Evolutionary conservation across 2,888 invertebrate genomes (phyloP), one percentile per base, ranked within the genome.

Genomic region (Gymnosoma rotundatum): DNA sequence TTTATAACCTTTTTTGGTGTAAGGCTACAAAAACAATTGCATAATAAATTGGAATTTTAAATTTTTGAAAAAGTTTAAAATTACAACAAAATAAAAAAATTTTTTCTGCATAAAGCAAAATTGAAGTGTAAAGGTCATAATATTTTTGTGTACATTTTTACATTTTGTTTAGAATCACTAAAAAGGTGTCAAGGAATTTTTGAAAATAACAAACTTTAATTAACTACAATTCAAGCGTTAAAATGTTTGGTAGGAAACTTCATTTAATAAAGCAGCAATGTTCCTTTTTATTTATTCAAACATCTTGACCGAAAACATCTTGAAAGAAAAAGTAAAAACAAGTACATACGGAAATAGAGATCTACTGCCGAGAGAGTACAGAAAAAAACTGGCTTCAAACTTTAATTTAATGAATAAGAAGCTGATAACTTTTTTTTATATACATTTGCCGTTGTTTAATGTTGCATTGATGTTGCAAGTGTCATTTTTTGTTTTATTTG

Each of bases 151-250:
- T 64, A 61, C 25, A 54, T 54, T 76, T 50, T 76, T 48, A 20
- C 20, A 20, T 54, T 60, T 70, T 56, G 54, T 70, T 70, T 16
- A 38, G 63, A 56, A 70, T 63, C 18, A 10, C 52, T 2, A 42
- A 70, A 25, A 78, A 70, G 70, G 78, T 78, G 78, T 78, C 78
- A 78, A 70, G 78, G 78, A 78, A 64, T 56, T 70, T 70, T 54
- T 20, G 6, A 60, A 38, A 2, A 66, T n/a, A 74, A 42, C 38
- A 63, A 60, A 20, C 7, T 18, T 1, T 64, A 48, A 50, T 32
- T 63, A 32, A n/a, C n/a, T n/a, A n/a, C n/a, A n/a, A 1, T 36
- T 25, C 12, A 58, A 58, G 36, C 36, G 56, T 64, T 56, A 16
- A 48, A 20, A 20, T 74, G 4, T 16, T 56, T 21, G 7, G 25